These are phyloP conservation scores for Camponotus vicinus DNA, from an alignment of 1,140 invertebrate genomes.

Conservation along the genomic window DNA sequence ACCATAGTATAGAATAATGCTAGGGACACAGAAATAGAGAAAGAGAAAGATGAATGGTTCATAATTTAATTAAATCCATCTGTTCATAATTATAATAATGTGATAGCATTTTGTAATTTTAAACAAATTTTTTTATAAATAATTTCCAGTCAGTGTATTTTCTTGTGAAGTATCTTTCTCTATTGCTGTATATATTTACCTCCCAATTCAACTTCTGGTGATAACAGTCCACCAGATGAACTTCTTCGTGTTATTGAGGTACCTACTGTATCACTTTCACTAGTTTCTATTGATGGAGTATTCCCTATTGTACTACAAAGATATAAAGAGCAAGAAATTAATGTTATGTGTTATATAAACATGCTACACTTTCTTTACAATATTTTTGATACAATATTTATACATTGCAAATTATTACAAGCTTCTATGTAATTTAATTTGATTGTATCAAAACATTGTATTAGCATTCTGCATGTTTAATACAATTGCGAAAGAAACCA, in stretches of 20 bases:
- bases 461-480: not conserved
- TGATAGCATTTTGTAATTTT: not conserved
- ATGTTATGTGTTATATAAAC: slow-evolving; percentile 12
- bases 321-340: slow-evolving; percentile 40
- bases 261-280: slow-evolving; percentile 87
- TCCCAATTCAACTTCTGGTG: slow-evolving; percentile 90
- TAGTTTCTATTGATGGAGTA: slow-evolving; percentile 90
- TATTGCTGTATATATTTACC: slow-evolving; percentile 69
- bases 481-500: not conserved
- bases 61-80: slow-evolving; percentile 6
- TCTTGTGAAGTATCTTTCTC: not conserved
- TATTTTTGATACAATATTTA: slow-evolving; percentile 1
- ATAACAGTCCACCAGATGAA: slow-evolving; percentile 92
- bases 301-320: slow-evolving; percentile 87
- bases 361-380: not conserved
- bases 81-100: not conserved
- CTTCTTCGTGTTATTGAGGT: slow-evolving; percentile 90
- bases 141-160: not conserved
- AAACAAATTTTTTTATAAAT: not conserved
- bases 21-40: no score
- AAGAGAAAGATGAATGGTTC: not conserved
- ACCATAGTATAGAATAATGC: slow-evolving; percentile 8
- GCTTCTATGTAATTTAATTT: not conserved
- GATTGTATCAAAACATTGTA: not conserved
- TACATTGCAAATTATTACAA: not conserved